Evolutionary conservation across 2,888 invertebrate genomes (phyloP).

Genomic region (Sphaerolaimus hirsutus): DNA sequence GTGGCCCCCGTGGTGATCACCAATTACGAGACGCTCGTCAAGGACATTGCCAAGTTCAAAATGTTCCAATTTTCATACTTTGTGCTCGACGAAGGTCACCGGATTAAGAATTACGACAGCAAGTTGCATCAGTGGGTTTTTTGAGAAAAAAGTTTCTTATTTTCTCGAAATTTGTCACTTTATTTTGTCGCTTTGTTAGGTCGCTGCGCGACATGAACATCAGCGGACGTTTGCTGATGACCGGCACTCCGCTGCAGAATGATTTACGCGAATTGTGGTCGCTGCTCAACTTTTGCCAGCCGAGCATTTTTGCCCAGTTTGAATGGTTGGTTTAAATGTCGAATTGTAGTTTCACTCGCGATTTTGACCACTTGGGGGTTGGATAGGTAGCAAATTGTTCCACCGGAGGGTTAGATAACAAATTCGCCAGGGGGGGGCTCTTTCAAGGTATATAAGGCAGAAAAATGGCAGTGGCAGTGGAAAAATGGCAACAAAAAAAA

Average conservation of each 20-base stretch:
- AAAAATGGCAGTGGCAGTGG: no score
- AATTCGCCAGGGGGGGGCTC: no score
- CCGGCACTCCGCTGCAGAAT: conserved; percentile 48
- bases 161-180: conserved; percentile 1
- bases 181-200: neutral
- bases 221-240: no score
- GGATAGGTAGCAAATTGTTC: no score
- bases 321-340: no score
- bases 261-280: conserved; percentile 46
- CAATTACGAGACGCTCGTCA: conserved; percentile 29
- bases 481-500: no score
- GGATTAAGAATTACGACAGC: conserved; percentile 41
- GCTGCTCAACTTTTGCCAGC: no score
- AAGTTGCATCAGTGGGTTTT: conserved; percentile 32
- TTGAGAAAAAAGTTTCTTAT: no score
- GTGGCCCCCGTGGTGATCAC: conserved; percentile 38
- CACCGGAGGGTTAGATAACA: no score
- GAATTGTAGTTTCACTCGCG: neutral
- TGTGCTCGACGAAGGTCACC: conserved; percentile 46
- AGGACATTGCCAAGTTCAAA: neutral
- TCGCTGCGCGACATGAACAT: no score
- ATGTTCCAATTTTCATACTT: conserved; percentile 36
- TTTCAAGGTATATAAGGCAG: no score
- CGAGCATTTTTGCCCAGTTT: no score
- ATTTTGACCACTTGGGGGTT: neutral